These are phyloP conservation scores for Drosophila hamatofila DNA, from an alignment of 2,888 invertebrate species.

Conservation along the genomic window DNA sequence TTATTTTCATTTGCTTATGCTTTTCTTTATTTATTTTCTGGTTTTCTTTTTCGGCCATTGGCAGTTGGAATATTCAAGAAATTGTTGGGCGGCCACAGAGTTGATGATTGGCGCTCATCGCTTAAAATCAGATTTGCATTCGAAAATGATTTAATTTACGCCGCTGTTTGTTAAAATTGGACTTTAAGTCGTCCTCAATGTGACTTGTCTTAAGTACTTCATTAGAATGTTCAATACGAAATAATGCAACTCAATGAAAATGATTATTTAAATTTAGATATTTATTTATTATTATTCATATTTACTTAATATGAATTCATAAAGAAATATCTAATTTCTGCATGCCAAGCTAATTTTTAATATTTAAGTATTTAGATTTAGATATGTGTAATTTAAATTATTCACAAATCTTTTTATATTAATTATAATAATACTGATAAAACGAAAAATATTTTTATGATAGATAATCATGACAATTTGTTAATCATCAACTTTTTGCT, in stretches of 20 bases:
- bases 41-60: slow-evolving; percentile 4
- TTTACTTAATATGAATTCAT: no score
- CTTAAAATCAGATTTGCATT: neutral
- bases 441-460: no score
- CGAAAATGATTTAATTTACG: slow-evolving; percentile 12
- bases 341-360: no score
- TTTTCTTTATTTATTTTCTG: slow-evolving; percentile 15
- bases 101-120: slow-evolving; percentile 8
- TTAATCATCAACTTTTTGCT: no score
- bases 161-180: no score
- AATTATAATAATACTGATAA: no score
- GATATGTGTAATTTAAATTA: neutral
- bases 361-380: no score
- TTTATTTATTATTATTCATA: neutral
- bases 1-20: slow-evolving; percentile 55
- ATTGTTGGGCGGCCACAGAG: slow-evolving; percentile 3
- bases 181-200: neutral
- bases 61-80: slow-evolving; percentile 3
- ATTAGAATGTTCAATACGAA: neutral
- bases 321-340: no score
- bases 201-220: neutral
- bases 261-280: neutral
- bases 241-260: neutral
- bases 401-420: no score
- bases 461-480: no score